Evolutionary conservation across 2,113 vertebrate species (phyloP), one percentile per base, ranked within the genome.

Genomic region (Caracal caracal): DNA sequence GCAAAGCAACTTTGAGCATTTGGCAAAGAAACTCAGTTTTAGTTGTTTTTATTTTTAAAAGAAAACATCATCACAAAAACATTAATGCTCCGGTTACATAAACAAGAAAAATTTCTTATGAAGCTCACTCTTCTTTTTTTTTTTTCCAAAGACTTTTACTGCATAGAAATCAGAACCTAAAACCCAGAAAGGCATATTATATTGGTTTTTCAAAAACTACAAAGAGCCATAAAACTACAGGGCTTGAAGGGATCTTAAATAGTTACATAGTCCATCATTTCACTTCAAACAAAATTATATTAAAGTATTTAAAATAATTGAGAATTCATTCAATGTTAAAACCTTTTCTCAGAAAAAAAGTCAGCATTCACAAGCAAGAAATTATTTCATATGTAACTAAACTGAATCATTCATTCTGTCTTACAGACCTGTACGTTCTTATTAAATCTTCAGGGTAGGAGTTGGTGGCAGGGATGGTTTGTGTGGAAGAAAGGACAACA

Each of bases 31-130:
- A 87, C 43, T 93, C 87, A 84, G 65, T 94, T 95, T 82, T 17
- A 51, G 82, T 95, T 96, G 97, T 96, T 97, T 94, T 96, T 93
- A 95, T 95, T 97, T 97, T 92, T 94, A 96, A 97, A 73, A 97
- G 81, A 88, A 95, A 96, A 92, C 88, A 97, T 94, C 96, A 95
- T 88, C 95, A 81, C 88, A 94, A 92, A 98, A 97, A 90, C 78
- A 96, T 85, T 90, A 97, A 88, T 97, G 84, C 19, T 95, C 93
- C 0, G 1, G 96, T 89, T 97, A 97, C 84, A 83, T 65, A 97
- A 95, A 95, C 94, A 92, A 96, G 84, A 81, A 93, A 92, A 65
- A 43, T 49, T 93, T 94, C 95, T 95, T 73, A 59, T 24, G 76
- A 96, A 88, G 85, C 86, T 78, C 43, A 56, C 24, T 40, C n/a